Conservation (phyloP, 2,888 invertebrate genomes). For the Cetonia aurata region DNA sequence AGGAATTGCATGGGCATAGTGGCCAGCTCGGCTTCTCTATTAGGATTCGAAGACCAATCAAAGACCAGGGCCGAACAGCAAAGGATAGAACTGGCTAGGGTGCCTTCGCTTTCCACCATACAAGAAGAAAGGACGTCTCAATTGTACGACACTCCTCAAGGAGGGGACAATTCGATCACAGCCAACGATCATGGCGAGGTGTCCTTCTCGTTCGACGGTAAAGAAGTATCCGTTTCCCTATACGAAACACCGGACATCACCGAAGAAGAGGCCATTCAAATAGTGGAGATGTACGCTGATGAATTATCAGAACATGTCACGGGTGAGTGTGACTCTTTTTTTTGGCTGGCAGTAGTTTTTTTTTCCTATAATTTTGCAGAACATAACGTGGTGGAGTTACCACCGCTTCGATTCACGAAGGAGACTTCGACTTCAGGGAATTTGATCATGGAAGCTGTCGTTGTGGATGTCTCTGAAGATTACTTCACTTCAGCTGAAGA, state of each 20-base stretch:
- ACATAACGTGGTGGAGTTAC: constrained; percentile 88
- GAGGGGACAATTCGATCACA: constrained; percentile 72
- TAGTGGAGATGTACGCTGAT: constrained; percentile 95
- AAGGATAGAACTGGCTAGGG: constrained; percentile 73
- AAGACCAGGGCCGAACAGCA: constrained; percentile 70
- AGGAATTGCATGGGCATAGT: constrained; percentile 92
- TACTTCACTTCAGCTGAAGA: constrained; percentile 86
- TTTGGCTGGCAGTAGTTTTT: not conserved
- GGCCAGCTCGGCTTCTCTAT: constrained; percentile 87
- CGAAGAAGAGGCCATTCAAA: constrained; percentile 91
- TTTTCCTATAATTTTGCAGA: constrained; percentile 65
- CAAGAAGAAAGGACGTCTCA: constrained; percentile 92
- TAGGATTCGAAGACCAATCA: constrained; percentile 85
- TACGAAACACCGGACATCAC: constrained; percentile 94
- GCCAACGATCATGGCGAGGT: constrained; percentile 87
- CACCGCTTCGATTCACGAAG: constrained; percentile 88
- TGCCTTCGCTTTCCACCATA: constrained; percentile 90
- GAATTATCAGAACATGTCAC: constrained; percentile 90
- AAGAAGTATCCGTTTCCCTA: constrained; percentile 90
- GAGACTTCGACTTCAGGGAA: constrained; percentile 91
- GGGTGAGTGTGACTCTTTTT: constrained; percentile 62
- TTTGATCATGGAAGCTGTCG: constrained; percentile 89
- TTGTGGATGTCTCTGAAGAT: constrained; percentile 89
- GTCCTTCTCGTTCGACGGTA: constrained; percentile 91
- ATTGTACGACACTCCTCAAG: constrained; percentile 85